These are phyloP conservation scores for Cephus pulcher DNA, from an alignment of 2,888 invertebrate species.

Conservation along the genomic window DNA sequence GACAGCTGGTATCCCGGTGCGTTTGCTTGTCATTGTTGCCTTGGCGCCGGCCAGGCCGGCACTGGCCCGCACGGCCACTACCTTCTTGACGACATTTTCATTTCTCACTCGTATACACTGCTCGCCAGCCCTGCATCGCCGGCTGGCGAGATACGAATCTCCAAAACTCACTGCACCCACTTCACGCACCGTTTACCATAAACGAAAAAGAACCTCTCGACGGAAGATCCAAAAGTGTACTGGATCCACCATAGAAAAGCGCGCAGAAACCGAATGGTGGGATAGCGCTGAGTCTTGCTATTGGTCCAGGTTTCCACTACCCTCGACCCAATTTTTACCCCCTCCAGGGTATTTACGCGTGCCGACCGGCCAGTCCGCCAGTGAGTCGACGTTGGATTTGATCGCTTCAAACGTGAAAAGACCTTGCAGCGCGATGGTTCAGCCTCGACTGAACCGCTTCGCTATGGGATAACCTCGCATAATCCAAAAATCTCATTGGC, in stretches of 20 bases:
- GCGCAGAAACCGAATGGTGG: background rate
- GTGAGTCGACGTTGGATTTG: background rate
- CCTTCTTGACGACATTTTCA: background rate
- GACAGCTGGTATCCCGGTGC: background rate
- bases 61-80: background rate
- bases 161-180: background rate
- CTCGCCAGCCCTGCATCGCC: background rate
- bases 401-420: background rate
- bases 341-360: background rate
- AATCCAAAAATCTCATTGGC: background rate
- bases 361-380: background rate
- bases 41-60: background rate
- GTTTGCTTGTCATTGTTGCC: background rate
- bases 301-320: background rate
- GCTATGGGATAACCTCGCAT: background rate
- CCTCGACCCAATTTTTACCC: background rate
- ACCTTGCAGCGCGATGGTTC: background rate
- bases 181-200: background rate
- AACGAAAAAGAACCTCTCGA: background rate
- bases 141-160: background rate
- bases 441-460: background rate
- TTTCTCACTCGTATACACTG: background rate
- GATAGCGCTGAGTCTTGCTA: background rate
- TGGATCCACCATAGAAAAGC: background rate
- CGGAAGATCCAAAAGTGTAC: background rate